Evolutionary conservation across 2,888 invertebrate genomes (phyloP), one percentile per base, ranked within the genome.

Genomic region (Hypercompe scribonia): DNA sequence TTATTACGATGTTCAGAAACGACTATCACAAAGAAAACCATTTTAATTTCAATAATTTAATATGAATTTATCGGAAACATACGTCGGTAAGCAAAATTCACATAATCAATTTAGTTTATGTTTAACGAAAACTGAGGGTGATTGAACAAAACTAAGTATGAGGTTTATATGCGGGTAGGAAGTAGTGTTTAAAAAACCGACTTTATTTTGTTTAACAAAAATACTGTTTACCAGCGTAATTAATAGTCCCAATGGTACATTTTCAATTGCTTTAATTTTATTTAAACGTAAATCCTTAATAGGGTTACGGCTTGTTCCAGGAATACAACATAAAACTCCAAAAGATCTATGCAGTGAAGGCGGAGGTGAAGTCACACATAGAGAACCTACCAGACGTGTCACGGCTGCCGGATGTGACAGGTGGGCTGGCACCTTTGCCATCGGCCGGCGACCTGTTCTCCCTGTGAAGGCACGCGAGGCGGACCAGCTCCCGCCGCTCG

Each of bases 371-470:
- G 90, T 98, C 98, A 24, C 99, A 99, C 94, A 97, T 99, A 87
- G 98, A 98, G 80, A 99, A 98, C 92, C 96, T 99, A 81, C 99
- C 99, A 0, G 99, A 99, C 91, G 96, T 99, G 79, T 98, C 98
- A 0, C 97, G 98, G 79, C 93, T 99, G 72, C 99, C 99, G 0
- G 98, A 99, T 88, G 98, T 99, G 1, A 99, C 98, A 0, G 99
- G 98, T 33, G 99, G 99, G 15, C 94, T 99, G 61, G 98, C 99
- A 50, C 99, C 99, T 0, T 94, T 99, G 79, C 99, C 99, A 58
- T 99, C 99, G 7, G 99, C 99, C 58, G 99, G 99, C 3, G 99
- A 99, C 94, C 96, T 99, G 63, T 99, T 99, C 93, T 98, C 97
- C 79, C 80, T 93, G 91, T 98, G 90, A 93, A 77, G 76, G 33